Evolutionary conservation across 2,888 invertebrate species (phyloP), one percentile per base, ranked within the genome.

Genomic region (Nephrotoma flavescens): DNA sequence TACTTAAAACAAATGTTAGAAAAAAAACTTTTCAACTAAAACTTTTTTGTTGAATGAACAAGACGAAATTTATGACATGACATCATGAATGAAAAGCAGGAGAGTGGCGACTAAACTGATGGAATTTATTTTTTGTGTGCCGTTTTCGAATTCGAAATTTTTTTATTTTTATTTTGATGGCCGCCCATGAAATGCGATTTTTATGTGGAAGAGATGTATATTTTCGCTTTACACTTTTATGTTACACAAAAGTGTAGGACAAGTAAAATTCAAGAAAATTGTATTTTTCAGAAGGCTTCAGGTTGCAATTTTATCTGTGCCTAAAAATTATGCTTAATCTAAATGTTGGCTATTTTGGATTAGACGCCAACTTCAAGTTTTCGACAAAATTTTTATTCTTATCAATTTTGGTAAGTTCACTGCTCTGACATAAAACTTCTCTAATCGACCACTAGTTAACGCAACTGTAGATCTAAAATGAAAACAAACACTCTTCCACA

Each of bases 61-160:
- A 71, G 71, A 57, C 12, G n/a, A 84, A 84, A 84, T 84, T 84
- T 84, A 41, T 42, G 84, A 84, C 84, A 84, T 84, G 84, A 84
- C 84, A 84, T 84, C 42, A 84, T 84, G 42, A 84, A 84, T 42
- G 84, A 84, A 84, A 84, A 42, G 84, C 42, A 42, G 84, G 84
- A 84, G 84, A 42, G 42, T 41, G 42, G 84, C 84, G 84, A 84
- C 84, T 42, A 42, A 19, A 4, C 47, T 47, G 47, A 71, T 15
- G 84, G 84, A 84, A 84, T 84, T 84, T 83, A 9, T 52, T 19
- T 11, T 9, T 19, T 31, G 71, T 71, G 71, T 71, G 71, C 31
- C 31, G 31, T 31, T 52, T 71, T 71, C 71, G 71, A 71, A 31
- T 11, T 71, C 71, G 71, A 71, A 31, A 71, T 9, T 31, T 71